These are phyloP conservation scores for Clarias gariepinus DNA, from an alignment of 2,113 vertebrate species.

Conservation along the genomic window DNA sequence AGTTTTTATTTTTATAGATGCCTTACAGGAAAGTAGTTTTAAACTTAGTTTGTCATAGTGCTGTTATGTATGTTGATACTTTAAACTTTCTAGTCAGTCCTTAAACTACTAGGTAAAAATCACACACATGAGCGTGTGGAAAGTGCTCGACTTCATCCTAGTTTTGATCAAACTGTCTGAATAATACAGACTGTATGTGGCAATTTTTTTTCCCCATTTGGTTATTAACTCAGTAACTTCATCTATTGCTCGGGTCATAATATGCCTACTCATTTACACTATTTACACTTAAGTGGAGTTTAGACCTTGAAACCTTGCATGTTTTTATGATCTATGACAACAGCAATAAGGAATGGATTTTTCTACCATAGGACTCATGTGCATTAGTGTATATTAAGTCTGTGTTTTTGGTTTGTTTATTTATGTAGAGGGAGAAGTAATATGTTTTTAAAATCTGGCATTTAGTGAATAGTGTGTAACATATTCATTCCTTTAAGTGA, in stretches of 20 bases:
- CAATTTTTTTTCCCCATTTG: no score
- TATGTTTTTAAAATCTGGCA: not conserved
- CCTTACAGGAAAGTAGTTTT: not conserved
- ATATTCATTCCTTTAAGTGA: not conserved
- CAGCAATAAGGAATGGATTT: not conserved
- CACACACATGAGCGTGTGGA: not conserved
- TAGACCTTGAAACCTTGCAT: not conserved
- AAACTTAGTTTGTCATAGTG: not conserved
- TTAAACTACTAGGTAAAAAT: not conserved
- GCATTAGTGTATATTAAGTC: not conserved
- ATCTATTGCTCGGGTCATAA: no score
- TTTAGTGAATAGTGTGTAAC: not conserved
- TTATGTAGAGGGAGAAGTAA: not conserved
- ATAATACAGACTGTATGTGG: no score
- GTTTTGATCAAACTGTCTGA: not conserved
- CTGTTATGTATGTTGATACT: not conserved
- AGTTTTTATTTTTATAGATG: not conserved
- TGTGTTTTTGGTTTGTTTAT: not conserved
- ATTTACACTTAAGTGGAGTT: not conserved
- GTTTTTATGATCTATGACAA: not conserved
- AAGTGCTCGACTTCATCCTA: not conserved
- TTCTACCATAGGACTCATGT: not conserved
- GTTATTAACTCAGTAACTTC: no score
- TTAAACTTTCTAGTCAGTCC: not conserved
- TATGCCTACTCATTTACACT: not conserved